These are phyloP conservation scores for Clamator glandarius DNA, from an alignment of 2,797 vertebrate genomes.

Conservation along the genomic window DNA sequence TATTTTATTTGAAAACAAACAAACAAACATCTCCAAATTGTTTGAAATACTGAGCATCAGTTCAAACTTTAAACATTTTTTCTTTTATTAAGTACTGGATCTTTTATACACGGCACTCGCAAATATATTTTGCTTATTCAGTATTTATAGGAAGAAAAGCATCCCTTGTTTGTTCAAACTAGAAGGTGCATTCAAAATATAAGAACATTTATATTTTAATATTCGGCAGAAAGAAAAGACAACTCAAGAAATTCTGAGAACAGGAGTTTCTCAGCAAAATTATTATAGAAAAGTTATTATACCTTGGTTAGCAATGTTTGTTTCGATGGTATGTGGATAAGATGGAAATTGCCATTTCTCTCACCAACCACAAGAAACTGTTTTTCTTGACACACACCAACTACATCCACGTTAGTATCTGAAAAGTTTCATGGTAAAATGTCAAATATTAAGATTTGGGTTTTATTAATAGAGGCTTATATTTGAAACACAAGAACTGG, in stretches of 20 bases:
- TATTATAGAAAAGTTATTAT: slow-evolving; percentile 13
- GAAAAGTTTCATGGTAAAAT: slow-evolving; percentile 50
- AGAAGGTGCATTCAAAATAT: background rate
- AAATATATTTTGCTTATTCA: background rate
- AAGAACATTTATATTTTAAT: background rate
- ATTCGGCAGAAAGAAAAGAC: background rate
- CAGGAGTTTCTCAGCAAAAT: background rate
- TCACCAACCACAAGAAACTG: slow-evolving; percentile 92
- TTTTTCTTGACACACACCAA: slow-evolving; percentile 87
- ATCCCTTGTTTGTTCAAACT: background rate
- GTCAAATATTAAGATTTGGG: background rate
- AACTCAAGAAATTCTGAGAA: background rate
- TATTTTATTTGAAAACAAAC: background rate
- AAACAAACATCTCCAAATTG: too few relatives aligned
- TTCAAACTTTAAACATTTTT: background rate
- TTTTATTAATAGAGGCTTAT: background rate
- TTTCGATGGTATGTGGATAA: slow-evolving; percentile 90
- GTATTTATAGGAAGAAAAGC: background rate
- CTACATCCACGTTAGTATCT: slow-evolving; percentile 91
- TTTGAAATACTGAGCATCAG: background rate
- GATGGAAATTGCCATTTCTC: slow-evolving; percentile 91
- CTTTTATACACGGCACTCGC: background rate
- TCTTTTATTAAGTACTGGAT: background rate
- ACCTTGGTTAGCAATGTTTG: slow-evolving; percentile 90
- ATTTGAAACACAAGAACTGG: background rate